Evolutionary conservation across 2,113 vertebrate species (phyloP).

Genomic region (Mus spicilegus): DNA sequence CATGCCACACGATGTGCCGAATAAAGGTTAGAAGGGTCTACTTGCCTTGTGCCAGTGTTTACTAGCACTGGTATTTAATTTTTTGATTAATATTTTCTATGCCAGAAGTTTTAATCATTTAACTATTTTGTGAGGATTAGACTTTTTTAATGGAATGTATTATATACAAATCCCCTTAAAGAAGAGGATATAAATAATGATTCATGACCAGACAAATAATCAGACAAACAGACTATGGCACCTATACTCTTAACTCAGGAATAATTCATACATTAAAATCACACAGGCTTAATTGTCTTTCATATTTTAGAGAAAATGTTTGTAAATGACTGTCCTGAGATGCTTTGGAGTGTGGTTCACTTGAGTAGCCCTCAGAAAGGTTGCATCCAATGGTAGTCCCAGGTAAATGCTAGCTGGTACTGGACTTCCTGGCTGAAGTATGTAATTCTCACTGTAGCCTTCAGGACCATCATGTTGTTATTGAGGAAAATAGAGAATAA

Average conservation of each 20-base stretch:
- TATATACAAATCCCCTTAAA: slow-evolving; percentile 72
- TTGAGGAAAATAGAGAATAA: background rate
- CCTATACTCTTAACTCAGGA: slow-evolving; percentile 32
- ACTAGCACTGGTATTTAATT: slow-evolving; percentile 35
- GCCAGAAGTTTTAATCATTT: slow-evolving; percentile 74
- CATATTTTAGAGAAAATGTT: slow-evolving; percentile 58
- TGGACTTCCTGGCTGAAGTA: background rate
- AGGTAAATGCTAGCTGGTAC: background rate
- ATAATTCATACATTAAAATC: slow-evolving; percentile 53
- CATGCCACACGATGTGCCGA: slow-evolving; percentile 9
- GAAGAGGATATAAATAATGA: slow-evolving; percentile 53
- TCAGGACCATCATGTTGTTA: background rate
- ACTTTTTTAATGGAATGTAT: slow-evolving; percentile 61
- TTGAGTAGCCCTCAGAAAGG: background rate
- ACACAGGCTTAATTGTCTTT: slow-evolving; percentile 30
- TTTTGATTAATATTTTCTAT: slow-evolving; percentile 68
- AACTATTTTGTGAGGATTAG: slow-evolving; percentile 72
- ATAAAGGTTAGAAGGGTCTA: slow-evolving; percentile 35
- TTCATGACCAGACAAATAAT: slow-evolving; percentile 63
- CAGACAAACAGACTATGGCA: slow-evolving; percentile 55
- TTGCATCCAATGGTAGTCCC: accelerated
- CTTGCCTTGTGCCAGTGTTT: slow-evolving; percentile 52
- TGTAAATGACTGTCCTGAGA: background rate
- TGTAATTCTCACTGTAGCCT: background rate
- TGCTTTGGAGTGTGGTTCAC: background rate